Conservation (phyloP, 2,888 invertebrate genomes). For the Ferrisia virgata region DNA sequence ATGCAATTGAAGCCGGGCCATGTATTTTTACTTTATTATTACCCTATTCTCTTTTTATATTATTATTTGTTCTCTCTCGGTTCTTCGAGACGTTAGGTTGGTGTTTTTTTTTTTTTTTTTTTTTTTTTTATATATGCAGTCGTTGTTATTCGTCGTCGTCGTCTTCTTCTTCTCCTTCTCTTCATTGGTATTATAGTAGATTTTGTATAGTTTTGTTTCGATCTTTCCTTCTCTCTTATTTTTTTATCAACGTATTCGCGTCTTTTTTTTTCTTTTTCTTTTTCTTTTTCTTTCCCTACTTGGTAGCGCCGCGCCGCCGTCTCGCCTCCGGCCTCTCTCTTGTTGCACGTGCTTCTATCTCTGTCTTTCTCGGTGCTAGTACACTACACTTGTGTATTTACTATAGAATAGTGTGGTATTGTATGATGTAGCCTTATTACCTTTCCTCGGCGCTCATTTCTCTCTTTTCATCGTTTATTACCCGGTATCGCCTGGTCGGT, state of each 20-base stretch:
- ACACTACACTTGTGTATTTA: too few species aligned
- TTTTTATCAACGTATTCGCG: neutral
- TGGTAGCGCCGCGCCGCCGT: neutral
- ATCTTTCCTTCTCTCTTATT: neutral
- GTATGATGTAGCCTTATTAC: neutral
- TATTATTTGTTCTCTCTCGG: constrained; percentile 10
- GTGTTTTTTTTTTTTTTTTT: neutral
- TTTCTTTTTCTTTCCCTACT: neutral
- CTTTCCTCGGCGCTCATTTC: neutral
- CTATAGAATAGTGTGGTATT: neutral
- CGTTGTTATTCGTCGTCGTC: neutral
- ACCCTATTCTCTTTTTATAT: constrained; percentile 39
- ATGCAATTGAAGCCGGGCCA: constrained; percentile 44
- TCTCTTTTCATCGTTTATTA: constrained; percentile 40
- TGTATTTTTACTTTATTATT: constrained; percentile 45
- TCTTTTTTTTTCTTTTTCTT: neutral
- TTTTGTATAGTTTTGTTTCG: neutral
- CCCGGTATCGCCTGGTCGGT: constrained; percentile 26
- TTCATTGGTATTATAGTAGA: neutral
- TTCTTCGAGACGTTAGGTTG: constrained; percentile 12
- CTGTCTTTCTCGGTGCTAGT: neutral
- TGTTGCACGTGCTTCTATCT: neutral
- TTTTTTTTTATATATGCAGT: too few species aligned
- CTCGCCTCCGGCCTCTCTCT: neutral
- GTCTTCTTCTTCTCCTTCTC: neutral